Base-by-base conservation (phyloP, 2,888 invertebrate genomes). In the Ashinkailepas kermadecensis region DNA sequence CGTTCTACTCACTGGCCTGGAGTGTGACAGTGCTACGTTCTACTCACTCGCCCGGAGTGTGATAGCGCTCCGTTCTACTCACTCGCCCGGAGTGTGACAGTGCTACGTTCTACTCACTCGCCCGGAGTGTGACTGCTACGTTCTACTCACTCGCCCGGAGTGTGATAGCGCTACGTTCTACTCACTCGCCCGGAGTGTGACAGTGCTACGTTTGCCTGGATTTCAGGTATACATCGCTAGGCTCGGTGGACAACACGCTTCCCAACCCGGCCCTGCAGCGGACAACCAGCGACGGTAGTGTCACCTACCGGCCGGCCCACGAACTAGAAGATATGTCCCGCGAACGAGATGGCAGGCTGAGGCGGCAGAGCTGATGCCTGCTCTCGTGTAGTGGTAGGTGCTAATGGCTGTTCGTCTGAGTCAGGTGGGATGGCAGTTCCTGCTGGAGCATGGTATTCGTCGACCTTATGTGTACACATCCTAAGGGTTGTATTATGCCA, bases 181-280 rank as follows among this genome's bases (percentile, higher is more conserved):
- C 39, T 39, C 39, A 39, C 39, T 39, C 39, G 39, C 39, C 39
- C 39, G 39, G 39, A 78, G 21, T 13, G 39, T 54, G 21, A 56
- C 21, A 4, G 58, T n/a, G 18, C n/a, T 21, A 54, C 67, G 81
- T 62, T 83, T 18, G 78, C 23, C 81, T 81, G 39, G 39, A 39
- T 86, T 86, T 10, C 87, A 93, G 93, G 70, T 96, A 93, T 87
- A 96, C 97, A 0, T 97, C 97, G 58, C 89, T 97, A 85, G 97
- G 96, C 81, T 93, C 93, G 86, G 90, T 90, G 83, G 89, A 90
- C 70, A 95, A 95, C 87, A 97, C 97, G 0, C 87, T 90, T 83
- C 93, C 92, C 1, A 97, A 97, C 89, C 93, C 94, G 0, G 89
- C 91, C 65, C 88, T 96, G 82, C 88, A 89, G 67, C 89, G 88